Base-by-base conservation (phyloP, 2,113 vertebrate genomes). In the Cephalopterus ornatus region DNA sequence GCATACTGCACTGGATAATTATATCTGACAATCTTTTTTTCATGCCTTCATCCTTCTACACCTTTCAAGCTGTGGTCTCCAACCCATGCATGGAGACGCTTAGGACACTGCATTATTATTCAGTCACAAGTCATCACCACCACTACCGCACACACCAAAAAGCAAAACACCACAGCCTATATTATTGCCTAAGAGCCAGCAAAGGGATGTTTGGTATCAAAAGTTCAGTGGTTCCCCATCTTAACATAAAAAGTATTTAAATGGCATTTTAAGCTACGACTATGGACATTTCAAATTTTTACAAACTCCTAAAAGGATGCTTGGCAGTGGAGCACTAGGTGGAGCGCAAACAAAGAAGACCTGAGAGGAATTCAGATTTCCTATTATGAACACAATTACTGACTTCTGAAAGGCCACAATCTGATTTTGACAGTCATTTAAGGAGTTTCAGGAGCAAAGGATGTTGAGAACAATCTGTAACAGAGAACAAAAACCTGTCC, bases 1-100 rank as follows among this genome's bases (percentile, higher is more conserved):
- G 84, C 91, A 96, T 52, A 84, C 65, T 75, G 65, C 65, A 65
- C 61, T 78, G 76, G 65, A 41, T 93, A 95, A 95, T 93, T 95
- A 80, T 76, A 91, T 74, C 61, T 78, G 91, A 92, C 94, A 89
- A 82, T 84, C 91, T 78, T 86, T 80, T 86, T 83, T 78, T 84
- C 80, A 87, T 75, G 86, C 86, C 76, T 82, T 75, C 74, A 96
- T 68, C 65, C 92, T 91, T 72, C 63, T 42, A 44, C 56, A 67
- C 3, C 1, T 81, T 78, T 77, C 72, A 59, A 89, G 76, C 68
- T 75, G 56, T 65, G 65, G 37, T 77, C 50, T 65, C 32, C 50
- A 89, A 37, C 27, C 39, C 80, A 28, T 63, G 80, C 68, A 63
- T 5, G 24, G 33, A 59, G 56, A 56, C 76, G 42, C 67, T 88